These are phyloP conservation scores for Tetramorium bicarinatum DNA, from an alignment of 2,888 invertebrate genomes.

Conservation along the genomic window DNA sequence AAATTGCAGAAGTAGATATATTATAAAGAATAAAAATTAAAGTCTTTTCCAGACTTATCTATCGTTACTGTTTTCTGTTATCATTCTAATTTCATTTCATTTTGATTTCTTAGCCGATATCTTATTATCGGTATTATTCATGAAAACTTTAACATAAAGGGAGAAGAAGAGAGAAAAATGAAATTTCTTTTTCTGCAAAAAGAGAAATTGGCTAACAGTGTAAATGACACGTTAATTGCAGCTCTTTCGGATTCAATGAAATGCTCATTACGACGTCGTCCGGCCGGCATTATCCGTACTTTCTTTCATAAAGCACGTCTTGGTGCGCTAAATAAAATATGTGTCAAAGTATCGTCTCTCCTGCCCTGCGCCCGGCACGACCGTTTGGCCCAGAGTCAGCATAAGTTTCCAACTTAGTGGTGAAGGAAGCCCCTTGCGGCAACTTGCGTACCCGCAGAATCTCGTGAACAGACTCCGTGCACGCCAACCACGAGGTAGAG, in stretches of 20 bases:
- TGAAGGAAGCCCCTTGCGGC: constrained; percentile 69
- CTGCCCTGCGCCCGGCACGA: constrained; percentile 53
- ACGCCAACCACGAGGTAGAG: constrained; percentile 32
- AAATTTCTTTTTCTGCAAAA: background rate
- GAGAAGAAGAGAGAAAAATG: background rate
- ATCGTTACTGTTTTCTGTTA: background rate
- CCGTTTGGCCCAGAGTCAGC: constrained; percentile 66
- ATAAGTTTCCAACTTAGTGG: constrained; percentile 79
- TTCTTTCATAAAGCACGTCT: constrained; percentile 16
- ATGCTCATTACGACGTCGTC: constrained; percentile 15
- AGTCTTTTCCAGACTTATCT: background rate
- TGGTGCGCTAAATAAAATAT: constrained; percentile 79
- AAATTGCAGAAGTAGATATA: background rate
- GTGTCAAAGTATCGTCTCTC: constrained; percentile 77
- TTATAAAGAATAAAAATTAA: background rate
- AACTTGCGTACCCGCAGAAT: constrained; percentile 79
- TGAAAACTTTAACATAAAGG: background rate
- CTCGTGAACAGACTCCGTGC: constrained; percentile 71
- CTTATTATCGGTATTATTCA: background rate
- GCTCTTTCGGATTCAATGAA: constrained; percentile 19
- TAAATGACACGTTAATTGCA: constrained; percentile 32
- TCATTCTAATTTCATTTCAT: background rate
- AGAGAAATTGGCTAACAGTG: background rate
- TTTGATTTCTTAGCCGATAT: background rate
- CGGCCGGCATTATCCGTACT: background rate